Base-by-base conservation (phyloP, 2,797 vertebrate species). In the Crenuchus spilurus region DNA sequence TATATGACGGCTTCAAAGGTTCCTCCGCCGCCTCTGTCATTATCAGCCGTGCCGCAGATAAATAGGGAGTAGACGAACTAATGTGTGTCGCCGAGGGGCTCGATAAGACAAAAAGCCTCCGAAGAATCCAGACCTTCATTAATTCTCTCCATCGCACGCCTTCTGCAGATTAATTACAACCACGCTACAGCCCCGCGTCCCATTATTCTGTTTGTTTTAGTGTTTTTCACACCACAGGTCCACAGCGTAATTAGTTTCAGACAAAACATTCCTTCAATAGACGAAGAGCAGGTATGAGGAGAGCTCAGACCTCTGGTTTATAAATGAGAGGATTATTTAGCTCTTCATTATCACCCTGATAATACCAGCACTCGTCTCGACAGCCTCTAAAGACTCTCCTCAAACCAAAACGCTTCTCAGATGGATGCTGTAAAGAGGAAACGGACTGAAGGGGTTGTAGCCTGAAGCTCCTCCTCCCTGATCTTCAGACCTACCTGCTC, bases 1-100 rank as follows among this genome's bases (percentile, higher is more conserved):
- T 73, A 30, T 72, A 64, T 20, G 48, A 54, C 48, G 9, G 58
- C 30, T 72, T 62, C 60, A 62, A 14, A 62, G 37, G 20, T 62
- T 62, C 37, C 69, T 49, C 26, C 48, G 18, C 46, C 0, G 35
- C 46, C 13, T 24, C 22, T 8, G 24, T 55, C 37, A 18, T 73
- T 73, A 73, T 73, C 70, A n/a, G 61, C 8, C 1, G 22, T 18
- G 28, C 48, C 4, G 7, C 14, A 33, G 60, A 64, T 55, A 39
- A 63, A 72, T 54, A 20, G 28, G 33, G 44, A 14, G 22, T 37
- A 63, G 70, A 54, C 20, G 20, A 26, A 44, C 35, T 41, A 54
- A 72, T 54, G 58, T 6, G 33, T 22, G 35, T 64, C 37, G 35
- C 60, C 35, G n/a, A 26, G 28, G 70, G 58, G 9, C 35, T 24